Percentiles rank a stretch among this genome's conserved stretches.
phyloP scores from a whole-genome alignment of 2,113 vertebrate species.

The Morone saxatilis region DNA sequence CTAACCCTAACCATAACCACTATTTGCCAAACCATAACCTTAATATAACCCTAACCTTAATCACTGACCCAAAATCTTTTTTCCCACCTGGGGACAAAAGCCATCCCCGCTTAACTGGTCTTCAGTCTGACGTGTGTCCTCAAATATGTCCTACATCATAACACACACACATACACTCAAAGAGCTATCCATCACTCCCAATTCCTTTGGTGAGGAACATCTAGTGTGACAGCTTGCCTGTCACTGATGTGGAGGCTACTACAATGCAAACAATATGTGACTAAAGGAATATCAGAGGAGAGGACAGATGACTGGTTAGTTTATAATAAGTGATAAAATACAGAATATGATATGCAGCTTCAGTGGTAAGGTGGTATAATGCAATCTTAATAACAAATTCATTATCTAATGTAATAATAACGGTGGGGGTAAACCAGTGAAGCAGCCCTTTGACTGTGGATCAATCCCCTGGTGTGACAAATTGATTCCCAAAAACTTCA shows the following conservation, averaged over 20 bases:
- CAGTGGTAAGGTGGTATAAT: background rate
- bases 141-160: no score
- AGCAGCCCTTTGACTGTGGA: background rate
- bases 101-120: no score
- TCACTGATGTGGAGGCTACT: slow-evolving; percentile 28
- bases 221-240: slow-evolving; percentile 41
- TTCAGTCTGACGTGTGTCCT: no score
- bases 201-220: slow-evolving; percentile 26
- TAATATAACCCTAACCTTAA: no score
- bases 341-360: background rate
- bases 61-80: no score
- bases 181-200: slow-evolving; percentile 29
- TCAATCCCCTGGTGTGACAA: background rate
- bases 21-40: no score
- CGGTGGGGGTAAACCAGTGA: background rate
- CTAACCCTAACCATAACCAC: no score
- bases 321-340: slow-evolving; percentile 5
- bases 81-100: no score
- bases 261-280: slow-evolving; percentile 47
- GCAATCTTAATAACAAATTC: background rate
- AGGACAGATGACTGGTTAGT: slow-evolving; percentile 22
- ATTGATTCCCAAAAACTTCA: background rate
- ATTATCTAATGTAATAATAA: background rate
- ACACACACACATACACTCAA: slow-evolving; percentile 1
- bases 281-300: slow-evolving; percentile 21